Conservation (phyloP, 2,797 vertebrate species). For the Acrossocheilus wenchowensis region DNA sequence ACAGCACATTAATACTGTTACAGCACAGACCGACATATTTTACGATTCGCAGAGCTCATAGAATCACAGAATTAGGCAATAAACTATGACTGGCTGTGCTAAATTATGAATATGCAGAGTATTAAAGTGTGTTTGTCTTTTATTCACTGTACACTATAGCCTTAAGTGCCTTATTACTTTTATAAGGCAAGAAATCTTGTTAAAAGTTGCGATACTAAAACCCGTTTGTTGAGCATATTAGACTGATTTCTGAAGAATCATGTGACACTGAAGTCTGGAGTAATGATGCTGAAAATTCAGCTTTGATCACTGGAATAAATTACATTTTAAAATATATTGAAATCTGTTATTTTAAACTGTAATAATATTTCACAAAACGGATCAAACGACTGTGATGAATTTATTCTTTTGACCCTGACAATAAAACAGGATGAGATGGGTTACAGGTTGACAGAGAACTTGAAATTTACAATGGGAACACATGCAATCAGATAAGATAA, state of each 20-base stretch:
- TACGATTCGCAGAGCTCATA: not conserved
- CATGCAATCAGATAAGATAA: constrained; percentile 15
- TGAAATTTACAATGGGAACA: not conserved
- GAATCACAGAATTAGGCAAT: not conserved
- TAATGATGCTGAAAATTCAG: no score
- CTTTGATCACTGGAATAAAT: not conserved
- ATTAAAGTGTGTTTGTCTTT: not conserved
- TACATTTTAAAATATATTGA: not conserved
- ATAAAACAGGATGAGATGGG: not conserved
- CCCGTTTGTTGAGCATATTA: not conserved
- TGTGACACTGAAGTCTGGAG: not conserved
- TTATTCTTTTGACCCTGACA: not conserved
- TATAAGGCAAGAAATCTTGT: not conserved
- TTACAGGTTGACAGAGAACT: not conserved
- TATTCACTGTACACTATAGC: not conserved
- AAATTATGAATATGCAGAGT: not conserved
- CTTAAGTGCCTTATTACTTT: not conserved
- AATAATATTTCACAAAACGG: not conserved
- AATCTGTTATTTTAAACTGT: not conserved
- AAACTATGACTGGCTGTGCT: not conserved
- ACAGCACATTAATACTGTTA: not conserved
- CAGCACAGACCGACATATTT: not conserved
- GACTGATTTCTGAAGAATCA: not conserved
- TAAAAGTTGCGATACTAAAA: not conserved
- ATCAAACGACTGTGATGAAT: not conserved